These are phyloP conservation scores for Tubiluchus corallicola DNA, from an alignment of 2,888 invertebrate genomes.

Conservation along the genomic window DNA sequence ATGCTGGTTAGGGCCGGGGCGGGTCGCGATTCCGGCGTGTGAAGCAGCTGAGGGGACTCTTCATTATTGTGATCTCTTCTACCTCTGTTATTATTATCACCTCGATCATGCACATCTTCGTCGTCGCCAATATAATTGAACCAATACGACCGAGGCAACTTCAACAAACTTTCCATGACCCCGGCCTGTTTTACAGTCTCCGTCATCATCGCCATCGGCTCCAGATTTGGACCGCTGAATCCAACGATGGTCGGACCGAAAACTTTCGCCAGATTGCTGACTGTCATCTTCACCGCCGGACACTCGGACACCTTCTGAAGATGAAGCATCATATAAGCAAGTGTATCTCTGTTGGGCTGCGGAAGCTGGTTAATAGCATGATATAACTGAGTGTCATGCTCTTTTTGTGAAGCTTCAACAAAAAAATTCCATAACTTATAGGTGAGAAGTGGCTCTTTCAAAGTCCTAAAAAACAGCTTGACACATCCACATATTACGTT, in stretches of 20 bases:
- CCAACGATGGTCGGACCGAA: constrained; percentile 90
- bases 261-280: constrained; percentile 65
- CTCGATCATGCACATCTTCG: neutral
- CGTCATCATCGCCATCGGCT: constrained; percentile 16
- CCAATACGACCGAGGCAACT: neutral
- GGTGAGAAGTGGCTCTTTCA: constrained; percentile 77
- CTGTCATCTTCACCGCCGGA: constrained; percentile 74
- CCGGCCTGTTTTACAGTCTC: neutral
- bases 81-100: too few relatives aligned
- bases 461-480: constrained; percentile 73
- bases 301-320: constrained; percentile 66
- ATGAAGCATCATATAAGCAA: constrained; percentile 79
- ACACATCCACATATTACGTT: constrained; percentile 79
- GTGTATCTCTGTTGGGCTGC: constrained; percentile 76
- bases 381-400: constrained; percentile 16
- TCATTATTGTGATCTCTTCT: too few relatives aligned
- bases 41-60: neutral
- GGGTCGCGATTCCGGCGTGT: neutral
- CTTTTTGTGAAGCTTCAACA: constrained; percentile 41
- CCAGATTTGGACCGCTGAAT: constrained; percentile 51
- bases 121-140: too few relatives aligned
- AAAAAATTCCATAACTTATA: constrained; percentile 61
- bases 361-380: constrained; percentile 67
- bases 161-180: neutral
- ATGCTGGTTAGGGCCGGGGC: neutral